phyloP scores from a whole-genome alignment of 2,113 vertebrate genomes.

The Xenopus tropicalis region UCB_Xtro_10.0 CM004450.2:79839501-79840000 shows the following conservation, averaged over 20 bases:
- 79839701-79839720: conserved; percentile 8
- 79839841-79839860: conserved; percentile 38
- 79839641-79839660: conserved; percentile 46
- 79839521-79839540: conserved; percentile 63
- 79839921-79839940: conserved; percentile 60
- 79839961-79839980: conserved; percentile 46
- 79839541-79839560: conserved; percentile 44
- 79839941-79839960: conserved; percentile 85
- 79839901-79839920: conserved; percentile 61
- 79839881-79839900: conserved; percentile 85
- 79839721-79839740: conserved; percentile 32
- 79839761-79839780: conserved; percentile 54
- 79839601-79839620: conserved; percentile 72
- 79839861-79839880: conserved; percentile 82
- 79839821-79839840: neutral
- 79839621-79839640: conserved; percentile 56
- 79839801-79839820: neutral
- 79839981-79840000: conserved; percentile 41
- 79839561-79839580: conserved; percentile 59
- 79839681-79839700: conserved; percentile 43
- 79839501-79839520: conserved; percentile 80
- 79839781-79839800: neutral
- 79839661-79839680: conserved; percentile 29
- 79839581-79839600: conserved; percentile 78
- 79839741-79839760: conserved; percentile 40